Evolutionary conservation across 1,140 invertebrate species (phyloP).

Genomic region (Eumaeus atala): DNA sequence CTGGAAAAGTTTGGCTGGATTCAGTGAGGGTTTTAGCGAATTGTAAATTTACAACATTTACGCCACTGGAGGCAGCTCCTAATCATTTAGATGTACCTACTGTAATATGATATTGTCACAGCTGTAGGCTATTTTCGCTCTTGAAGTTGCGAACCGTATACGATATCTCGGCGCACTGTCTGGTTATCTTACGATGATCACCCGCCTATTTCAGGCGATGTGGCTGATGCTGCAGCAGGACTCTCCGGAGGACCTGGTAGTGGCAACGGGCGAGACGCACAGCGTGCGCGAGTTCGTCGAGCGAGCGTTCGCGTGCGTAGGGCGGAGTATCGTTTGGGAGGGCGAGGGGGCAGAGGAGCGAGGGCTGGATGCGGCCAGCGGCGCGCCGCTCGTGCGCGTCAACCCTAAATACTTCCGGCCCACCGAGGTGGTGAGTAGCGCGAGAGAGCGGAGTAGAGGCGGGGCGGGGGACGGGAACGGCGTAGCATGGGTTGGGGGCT

Average conservation of each 20-base stretch:
- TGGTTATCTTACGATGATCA: too few species aligned
- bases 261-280: constrained; percentile 95
- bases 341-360: constrained; percentile 90
- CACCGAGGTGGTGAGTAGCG: constrained; percentile 93
- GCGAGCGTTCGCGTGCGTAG: constrained; percentile 88
- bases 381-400: constrained; percentile 88
- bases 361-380: constrained; percentile 88
- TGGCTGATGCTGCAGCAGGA: constrained; percentile 99
- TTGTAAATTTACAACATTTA: too few species aligned
- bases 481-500: too few species aligned
- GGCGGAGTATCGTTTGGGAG: constrained; percentile 86
- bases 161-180: too few species aligned
- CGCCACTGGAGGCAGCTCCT: too few species aligned
- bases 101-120: too few species aligned
- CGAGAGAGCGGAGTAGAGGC: background rate
- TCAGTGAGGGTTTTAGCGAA: too few species aligned
- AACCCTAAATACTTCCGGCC: constrained; percentile 98
- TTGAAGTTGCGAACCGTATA: too few species aligned
- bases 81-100: too few species aligned
- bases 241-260: constrained; percentile 95
- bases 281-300: constrained; percentile 98
- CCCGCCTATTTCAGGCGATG: constrained; percentile 86
- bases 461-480: too few species aligned
- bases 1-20: too few species aligned
- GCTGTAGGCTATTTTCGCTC: too few species aligned